Percentiles rank a stretch among this genome's conserved stretches.
Conservation (phyloP, 2,888 invertebrate genomes). For the Macrosiphum euphorbiae region DNA sequence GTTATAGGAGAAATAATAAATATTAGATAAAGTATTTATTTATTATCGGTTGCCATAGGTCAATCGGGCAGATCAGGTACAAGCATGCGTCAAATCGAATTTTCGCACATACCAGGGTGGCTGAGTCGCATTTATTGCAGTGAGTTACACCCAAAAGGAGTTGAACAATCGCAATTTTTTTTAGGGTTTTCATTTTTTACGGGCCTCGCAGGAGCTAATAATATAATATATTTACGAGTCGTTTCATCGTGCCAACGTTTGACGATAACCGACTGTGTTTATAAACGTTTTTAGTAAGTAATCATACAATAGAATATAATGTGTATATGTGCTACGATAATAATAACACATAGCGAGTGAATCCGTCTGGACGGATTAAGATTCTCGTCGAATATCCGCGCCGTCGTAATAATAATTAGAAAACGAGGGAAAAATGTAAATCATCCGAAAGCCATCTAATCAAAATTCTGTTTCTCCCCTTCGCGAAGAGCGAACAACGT, state of each 20-base stretch:
- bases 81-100: no score
- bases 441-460: slow-evolving; percentile 40
- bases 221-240: not conserved
- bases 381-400: not conserved
- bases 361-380: not conserved
- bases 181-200: no score
- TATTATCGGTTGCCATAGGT: no score
- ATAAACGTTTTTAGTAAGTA: not conserved
- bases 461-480: slow-evolving; percentile 27
- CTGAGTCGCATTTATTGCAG: no score
- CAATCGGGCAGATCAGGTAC: no score
- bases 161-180: no score
- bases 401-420: not conserved
- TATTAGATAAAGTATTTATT: no score
- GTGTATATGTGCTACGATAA: not conserved
- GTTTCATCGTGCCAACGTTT: not conserved
- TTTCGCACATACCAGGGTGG: no score
- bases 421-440: slow-evolving; percentile 39
- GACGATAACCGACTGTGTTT: not conserved
- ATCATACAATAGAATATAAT: not conserved
- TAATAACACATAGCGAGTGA: no score
- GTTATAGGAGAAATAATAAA: no score
- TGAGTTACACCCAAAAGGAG: no score
- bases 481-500: not conserved
- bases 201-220: no score